Evolutionary conservation across 2,888 invertebrate species (phyloP).

Genomic region (Troides oblongomaculatus): DNA sequence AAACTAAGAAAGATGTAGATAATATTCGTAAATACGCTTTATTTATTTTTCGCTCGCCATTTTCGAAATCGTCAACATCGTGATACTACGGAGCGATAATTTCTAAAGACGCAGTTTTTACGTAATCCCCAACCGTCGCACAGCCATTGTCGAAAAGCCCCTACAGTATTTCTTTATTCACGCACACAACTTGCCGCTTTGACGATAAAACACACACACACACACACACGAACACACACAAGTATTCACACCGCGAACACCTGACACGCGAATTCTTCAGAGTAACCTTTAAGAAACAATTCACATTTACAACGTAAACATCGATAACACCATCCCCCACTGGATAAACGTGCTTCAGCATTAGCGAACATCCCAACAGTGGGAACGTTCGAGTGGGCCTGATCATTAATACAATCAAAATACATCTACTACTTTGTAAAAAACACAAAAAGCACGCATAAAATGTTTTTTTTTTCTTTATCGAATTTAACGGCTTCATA

Average conservation of each 20-base stretch:
- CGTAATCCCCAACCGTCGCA: conserved; percentile 10
- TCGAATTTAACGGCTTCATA: too few relatives aligned
- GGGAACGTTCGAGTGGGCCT: too few relatives aligned
- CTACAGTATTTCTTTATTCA: not conserved
- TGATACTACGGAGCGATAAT: not conserved
- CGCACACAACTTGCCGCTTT: conserved; percentile 7
- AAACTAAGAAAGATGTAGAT: too few relatives aligned
- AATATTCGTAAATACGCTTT: too few relatives aligned
- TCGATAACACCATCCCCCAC: too few relatives aligned
- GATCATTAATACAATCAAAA: too few relatives aligned
- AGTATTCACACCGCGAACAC: conserved; percentile 27
- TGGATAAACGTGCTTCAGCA: too few relatives aligned
- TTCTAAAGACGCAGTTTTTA: not conserved
- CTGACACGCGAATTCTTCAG: conserved; percentile 24
- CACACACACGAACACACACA: conserved; percentile 26
- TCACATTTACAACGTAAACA: not conserved
- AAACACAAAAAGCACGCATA: too few relatives aligned
- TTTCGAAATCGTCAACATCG: not conserved
- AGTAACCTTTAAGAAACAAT: conserved; percentile 1
- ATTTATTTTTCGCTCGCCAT: too few relatives aligned
- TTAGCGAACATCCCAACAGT: too few relatives aligned
- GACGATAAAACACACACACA: conserved; percentile 21
- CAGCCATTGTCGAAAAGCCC: not conserved
- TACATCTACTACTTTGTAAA: too few relatives aligned
- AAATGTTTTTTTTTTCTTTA: too few relatives aligned